A percentile compares a stretch with the other conserved stretches of the same genome.
Conservation (phyloP, 2,113 vertebrate genomes). For the Cyprinus carpio region DNA sequence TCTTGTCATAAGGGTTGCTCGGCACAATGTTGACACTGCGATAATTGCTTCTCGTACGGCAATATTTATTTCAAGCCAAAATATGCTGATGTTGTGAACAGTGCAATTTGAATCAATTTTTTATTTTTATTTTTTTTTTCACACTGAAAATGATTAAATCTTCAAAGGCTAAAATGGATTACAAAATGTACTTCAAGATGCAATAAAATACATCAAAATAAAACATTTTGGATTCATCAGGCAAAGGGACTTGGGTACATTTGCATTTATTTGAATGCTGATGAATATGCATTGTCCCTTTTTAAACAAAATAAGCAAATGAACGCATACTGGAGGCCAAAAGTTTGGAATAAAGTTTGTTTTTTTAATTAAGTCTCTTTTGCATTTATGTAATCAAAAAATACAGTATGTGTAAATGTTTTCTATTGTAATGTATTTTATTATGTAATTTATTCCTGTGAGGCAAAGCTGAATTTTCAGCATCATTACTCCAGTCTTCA, state of each 20-base stretch:
- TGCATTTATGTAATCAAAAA: not conserved
- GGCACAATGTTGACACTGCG: not conserved
- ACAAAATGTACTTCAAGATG: not conserved
- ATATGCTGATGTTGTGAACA: not conserved
- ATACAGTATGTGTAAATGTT: not conserved
- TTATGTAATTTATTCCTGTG: too few relatives aligned
- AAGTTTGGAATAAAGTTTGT: not conserved
- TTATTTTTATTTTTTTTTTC: too few relatives aligned
- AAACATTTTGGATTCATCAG: not conserved
- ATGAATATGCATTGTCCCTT: not conserved
- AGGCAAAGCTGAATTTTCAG: too few relatives aligned
- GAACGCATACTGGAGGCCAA: not conserved
- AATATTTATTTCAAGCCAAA: not conserved
- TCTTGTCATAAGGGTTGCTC: constrained; percentile 8
- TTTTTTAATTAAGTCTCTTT: not conserved
- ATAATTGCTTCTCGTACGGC: not conserved
- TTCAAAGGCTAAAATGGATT: not conserved
- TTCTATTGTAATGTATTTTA: not conserved
- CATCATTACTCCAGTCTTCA: too few relatives aligned
- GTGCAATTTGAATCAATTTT: not conserved
- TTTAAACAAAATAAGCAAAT: not conserved
- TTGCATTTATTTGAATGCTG: not conserved
- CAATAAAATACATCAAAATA: not conserved
- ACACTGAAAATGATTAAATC: not conserved
- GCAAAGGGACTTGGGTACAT: not conserved